Evolutionary conservation across 2,888 invertebrate genomes (phyloP).

Genomic region (Eupithecia dodoneata): DNA sequence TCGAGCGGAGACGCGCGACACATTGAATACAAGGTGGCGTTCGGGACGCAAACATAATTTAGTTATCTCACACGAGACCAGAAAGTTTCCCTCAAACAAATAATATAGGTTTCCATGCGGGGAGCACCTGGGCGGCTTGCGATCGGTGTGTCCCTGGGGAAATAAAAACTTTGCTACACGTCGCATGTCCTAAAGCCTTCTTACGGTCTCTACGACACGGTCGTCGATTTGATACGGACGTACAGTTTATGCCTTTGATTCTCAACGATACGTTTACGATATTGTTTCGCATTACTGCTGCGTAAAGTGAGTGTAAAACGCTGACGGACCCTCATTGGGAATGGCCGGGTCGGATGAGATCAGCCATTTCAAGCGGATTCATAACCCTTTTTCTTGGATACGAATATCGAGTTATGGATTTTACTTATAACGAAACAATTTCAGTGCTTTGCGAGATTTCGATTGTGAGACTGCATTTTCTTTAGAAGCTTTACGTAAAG

Average conservation of each 20-base stretch:
- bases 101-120: conserved; percentile 82
- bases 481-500: background rate
- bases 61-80: conserved; percentile 81
- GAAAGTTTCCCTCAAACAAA: conserved; percentile 83
- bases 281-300: conserved; percentile 74
- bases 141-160: conserved; percentile 82
- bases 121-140: conserved; percentile 81
- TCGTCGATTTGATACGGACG: conserved; percentile 77
- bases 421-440: conserved; percentile 7
- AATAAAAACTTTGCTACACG: conserved; percentile 84
- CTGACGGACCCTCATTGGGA: conserved; percentile 38
- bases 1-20: conserved; percentile 55
- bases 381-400: conserved; percentile 34
- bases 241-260: conserved; percentile 80
- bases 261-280: conserved; percentile 79
- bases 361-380: conserved; percentile 26
- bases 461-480: conserved; percentile 5
- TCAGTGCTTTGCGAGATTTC: background rate
- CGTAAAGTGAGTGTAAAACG: conserved; percentile 64
- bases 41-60: conserved; percentile 79
- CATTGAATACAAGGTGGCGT: conserved; percentile 74
- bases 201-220: conserved; percentile 76
- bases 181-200: conserved; percentile 82
- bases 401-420: conserved; percentile 21
- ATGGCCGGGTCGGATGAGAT: conserved; percentile 26